These are phyloP conservation scores for Dipodomys ordii DNA, from an alignment of 2,113 vertebrate genomes.

Conservation along the genomic window DNA sequence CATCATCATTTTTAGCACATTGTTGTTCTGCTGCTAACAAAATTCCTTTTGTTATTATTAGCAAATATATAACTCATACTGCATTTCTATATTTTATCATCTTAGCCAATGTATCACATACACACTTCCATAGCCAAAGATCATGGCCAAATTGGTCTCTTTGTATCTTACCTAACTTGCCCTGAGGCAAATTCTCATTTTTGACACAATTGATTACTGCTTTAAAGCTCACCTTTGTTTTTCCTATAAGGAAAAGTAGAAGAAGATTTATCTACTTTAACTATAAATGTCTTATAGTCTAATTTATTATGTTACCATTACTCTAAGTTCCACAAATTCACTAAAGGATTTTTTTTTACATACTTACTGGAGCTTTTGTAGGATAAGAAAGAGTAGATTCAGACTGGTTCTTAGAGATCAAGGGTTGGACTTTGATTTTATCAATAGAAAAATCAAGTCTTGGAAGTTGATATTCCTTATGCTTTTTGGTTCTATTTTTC, in stretches of 20 bases:
- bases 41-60: too few species aligned
- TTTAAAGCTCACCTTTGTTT: slow-evolving; percentile 1
- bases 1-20: too few species aligned
- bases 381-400: too few species aligned
- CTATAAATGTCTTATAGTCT: neutral
- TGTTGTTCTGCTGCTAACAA: too few species aligned
- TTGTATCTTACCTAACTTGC: neutral
- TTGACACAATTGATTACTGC: neutral
- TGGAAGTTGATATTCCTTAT: neutral
- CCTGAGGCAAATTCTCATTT: neutral
- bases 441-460: neutral
- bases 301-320: neutral
- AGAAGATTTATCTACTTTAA: neutral
- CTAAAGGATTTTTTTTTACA: neutral
- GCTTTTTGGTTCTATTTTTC: neutral
- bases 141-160: neutral
- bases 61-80: too few species aligned
- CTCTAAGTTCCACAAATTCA: neutral
- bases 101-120: neutral
- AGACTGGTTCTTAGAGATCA: neutral
- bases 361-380: neutral
- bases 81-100: too few species aligned
- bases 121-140: neutral
- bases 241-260: neutral
- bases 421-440: neutral